Percentiles rank a stretch among this genome's conserved stretches.
phyloP scores from a whole-genome alignment of 2,888 invertebrate genomes.

The Dicyrtoma fusca region DNA sequence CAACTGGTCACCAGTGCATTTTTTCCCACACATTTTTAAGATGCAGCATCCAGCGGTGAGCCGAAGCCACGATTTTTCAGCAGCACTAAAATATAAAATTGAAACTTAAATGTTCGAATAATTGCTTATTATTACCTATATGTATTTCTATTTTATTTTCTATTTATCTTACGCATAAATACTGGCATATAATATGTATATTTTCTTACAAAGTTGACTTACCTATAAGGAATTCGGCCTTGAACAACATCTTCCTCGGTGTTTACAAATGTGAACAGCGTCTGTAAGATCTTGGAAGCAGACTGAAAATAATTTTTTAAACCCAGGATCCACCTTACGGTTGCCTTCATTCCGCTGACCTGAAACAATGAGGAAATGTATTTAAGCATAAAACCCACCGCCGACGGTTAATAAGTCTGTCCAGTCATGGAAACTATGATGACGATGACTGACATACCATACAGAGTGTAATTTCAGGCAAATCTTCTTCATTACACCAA shows the following conservation, averaged over 20 bases:
- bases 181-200: no score
- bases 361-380: slow-evolving; percentile 55
- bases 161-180: no score
- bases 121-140: no score
- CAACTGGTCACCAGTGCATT: slow-evolving; percentile 92
- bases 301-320: slow-evolving; percentile 83
- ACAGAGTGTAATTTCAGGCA: slow-evolving; percentile 88
- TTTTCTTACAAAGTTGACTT: no score
- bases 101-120: not conserved
- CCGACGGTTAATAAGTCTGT: not conserved
- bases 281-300: slow-evolving; percentile 90
- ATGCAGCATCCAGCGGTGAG: slow-evolving; percentile 92
- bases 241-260: slow-evolving; percentile 83
- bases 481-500: slow-evolving; percentile 84
- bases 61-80: slow-evolving; percentile 92
- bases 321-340: slow-evolving; percentile 94
- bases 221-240: slow-evolving; percentile 52
- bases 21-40: slow-evolving; percentile 95
- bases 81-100: slow-evolving; percentile 64
- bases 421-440: no score
- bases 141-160: no score
- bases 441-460: slow-evolving; percentile 69
- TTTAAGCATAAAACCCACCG: not conserved
- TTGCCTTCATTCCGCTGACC: slow-evolving; percentile 88
- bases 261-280: slow-evolving; percentile 90